Evolutionary conservation across 2,888 invertebrate species (phyloP).

Genomic region (Scaptomyza parva): DNA sequence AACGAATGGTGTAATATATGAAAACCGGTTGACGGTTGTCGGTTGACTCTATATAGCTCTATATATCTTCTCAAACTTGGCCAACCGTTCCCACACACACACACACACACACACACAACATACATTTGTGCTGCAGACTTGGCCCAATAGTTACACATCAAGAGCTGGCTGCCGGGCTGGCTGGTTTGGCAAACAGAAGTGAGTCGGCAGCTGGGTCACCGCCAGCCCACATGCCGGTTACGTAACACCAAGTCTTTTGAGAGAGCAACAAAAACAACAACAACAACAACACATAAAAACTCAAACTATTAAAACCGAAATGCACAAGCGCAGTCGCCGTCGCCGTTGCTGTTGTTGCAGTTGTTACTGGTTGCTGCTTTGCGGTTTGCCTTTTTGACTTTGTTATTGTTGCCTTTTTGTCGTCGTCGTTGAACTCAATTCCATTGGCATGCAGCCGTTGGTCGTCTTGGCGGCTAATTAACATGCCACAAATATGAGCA

Average conservation of each 20-base stretch:
- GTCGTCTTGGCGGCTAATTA: slow-evolving; percentile 53
- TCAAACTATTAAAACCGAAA: slow-evolving; percentile 44
- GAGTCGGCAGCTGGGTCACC: slow-evolving; percentile 69
- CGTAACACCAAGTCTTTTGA: slow-evolving; percentile 49
- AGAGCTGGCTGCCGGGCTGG: slow-evolving; percentile 27
- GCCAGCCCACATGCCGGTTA: slow-evolving; percentile 53
- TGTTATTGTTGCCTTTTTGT: not conserved
- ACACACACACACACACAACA: slow-evolving; percentile 11
- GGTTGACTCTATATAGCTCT: slow-evolving; percentile 23
- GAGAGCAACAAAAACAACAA: slow-evolving; percentile 9
- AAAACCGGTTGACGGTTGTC: slow-evolving; percentile 76
- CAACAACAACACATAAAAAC: slow-evolving; percentile 2
- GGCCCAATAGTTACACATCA: slow-evolving; percentile 70
- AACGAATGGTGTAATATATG: slow-evolving; percentile 63
- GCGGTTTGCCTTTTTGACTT: slow-evolving; percentile 1
- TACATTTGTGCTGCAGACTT: slow-evolving; percentile 41
- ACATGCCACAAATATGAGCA: slow-evolving; percentile 40
- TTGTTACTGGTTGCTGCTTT: slow-evolving; percentile 1
- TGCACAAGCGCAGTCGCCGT: slow-evolving; percentile 50
- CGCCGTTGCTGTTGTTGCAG: not conserved
- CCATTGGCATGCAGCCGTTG: slow-evolving; percentile 32
- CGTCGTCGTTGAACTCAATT: slow-evolving; percentile 43
- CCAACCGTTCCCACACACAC: slow-evolving; percentile 53
- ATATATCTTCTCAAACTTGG: slow-evolving; percentile 56
- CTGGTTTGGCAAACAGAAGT: slow-evolving; percentile 53